Evolutionary conservation across 2,888 invertebrate genomes (phyloP).

Genomic region (Galeopsomyia nigrocyanea): DNA sequence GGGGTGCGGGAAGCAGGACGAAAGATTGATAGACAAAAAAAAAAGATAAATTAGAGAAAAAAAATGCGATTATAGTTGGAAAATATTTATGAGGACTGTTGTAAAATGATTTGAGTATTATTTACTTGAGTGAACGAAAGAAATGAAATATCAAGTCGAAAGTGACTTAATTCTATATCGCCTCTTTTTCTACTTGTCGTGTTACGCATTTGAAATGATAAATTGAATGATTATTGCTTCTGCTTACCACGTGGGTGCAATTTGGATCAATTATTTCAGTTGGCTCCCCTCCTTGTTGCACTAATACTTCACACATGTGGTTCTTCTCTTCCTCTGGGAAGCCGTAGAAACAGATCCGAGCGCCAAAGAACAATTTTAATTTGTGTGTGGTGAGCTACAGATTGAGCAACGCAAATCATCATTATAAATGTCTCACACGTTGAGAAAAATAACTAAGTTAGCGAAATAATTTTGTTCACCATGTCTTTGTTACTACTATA

Average conservation of each 20-base stretch:
- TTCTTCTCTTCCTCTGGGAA: slow-evolving; percentile 91
- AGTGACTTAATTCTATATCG: neutral
- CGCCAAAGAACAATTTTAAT: slow-evolving; percentile 89
- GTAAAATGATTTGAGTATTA: too few relatives aligned
- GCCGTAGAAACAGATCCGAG: slow-evolving; percentile 89
- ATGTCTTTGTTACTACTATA: slow-evolving; percentile 79
- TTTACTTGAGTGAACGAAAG: neutral
- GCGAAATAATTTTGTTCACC: slow-evolving; percentile 68
- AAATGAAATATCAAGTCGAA: neutral
- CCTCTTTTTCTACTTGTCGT: slow-evolving; percentile 1
- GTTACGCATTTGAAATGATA: slow-evolving; percentile 5
- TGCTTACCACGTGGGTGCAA: slow-evolving; percentile 93
- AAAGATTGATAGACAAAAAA: slow-evolving; percentile 31
- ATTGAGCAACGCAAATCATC: too few relatives aligned
- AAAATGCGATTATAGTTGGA: neutral
- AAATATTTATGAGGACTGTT: too few relatives aligned
- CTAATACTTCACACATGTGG: slow-evolving; percentile 92
- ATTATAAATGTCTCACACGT: neutral
- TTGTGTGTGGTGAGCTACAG: slow-evolving; percentile 72
- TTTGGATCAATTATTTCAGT: slow-evolving; percentile 82
- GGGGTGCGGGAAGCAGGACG: slow-evolving; percentile 14
- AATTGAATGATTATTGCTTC: slow-evolving; percentile 1
- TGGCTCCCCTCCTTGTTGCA: slow-evolving; percentile 83
- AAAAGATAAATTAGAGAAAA: slow-evolving; percentile 34
- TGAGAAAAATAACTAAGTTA: slow-evolving; percentile 11